A percentile compares a stretch with the other conserved stretches of the same genome.
Conservation (phyloP, 2,888 invertebrate genomes). For the Epirrhoe tristata region DNA sequence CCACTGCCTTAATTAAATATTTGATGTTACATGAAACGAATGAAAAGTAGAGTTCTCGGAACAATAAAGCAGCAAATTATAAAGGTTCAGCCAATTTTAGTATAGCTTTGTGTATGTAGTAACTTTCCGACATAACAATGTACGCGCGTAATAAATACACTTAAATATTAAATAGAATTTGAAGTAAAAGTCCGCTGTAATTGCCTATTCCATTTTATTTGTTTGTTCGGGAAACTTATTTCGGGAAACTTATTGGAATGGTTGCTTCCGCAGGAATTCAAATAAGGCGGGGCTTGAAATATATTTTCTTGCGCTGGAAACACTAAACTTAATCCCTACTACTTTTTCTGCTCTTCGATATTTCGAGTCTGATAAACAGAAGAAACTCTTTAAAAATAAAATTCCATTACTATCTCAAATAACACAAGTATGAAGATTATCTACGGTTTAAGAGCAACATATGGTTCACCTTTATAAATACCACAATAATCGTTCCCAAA, state of each 20-base stretch:
- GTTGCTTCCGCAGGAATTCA: slow-evolving; percentile 43
- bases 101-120: neutral
- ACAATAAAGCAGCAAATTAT: too few species aligned
- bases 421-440: neutral
- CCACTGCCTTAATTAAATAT: too few species aligned
- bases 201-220: slow-evolving; percentile 45
- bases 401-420: slow-evolving; percentile 2
- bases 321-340: slow-evolving; percentile 24
- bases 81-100: neutral
- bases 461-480: slow-evolving; percentile 17
- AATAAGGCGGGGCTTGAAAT: slow-evolving; percentile 43
- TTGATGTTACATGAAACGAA: too few species aligned
- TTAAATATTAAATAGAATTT: slow-evolving; percentile 39
- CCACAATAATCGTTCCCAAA: slow-evolving; percentile 26
- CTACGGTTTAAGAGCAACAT: slow-evolving; percentile 16
- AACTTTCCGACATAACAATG: neutral
- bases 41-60: too few species aligned
- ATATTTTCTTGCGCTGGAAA: slow-evolving; percentile 31
- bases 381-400: slow-evolving; percentile 2
- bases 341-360: slow-evolving; percentile 3
- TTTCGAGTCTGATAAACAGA: slow-evolving; percentile 2
- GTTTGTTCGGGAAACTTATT: slow-evolving; percentile 44
- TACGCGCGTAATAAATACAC: slow-evolving; percentile 6
- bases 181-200: slow-evolving; percentile 39
- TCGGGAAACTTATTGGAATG: slow-evolving; percentile 44